These are phyloP conservation scores for Eulemur mongoz DNA, from an alignment of 2,797 vertebrate species.

Conservation along the genomic window DNA sequence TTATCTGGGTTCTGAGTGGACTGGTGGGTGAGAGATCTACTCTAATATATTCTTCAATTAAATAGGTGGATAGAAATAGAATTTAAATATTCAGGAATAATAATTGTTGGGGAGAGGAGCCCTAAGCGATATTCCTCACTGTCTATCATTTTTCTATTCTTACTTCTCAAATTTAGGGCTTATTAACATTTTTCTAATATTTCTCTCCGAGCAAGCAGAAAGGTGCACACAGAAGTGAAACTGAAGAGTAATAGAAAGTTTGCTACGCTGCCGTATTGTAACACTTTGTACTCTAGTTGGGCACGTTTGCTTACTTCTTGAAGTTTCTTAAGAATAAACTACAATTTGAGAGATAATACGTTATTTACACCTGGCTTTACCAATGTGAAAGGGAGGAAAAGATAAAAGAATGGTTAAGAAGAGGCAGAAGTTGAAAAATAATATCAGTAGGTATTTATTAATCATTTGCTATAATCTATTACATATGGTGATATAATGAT, in stretches of 20 bases:
- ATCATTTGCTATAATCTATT: neutral
- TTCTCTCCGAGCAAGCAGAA: slow-evolving; percentile 65
- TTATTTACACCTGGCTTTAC: neutral
- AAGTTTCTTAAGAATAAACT: neutral
- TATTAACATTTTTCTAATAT: slow-evolving; percentile 80
- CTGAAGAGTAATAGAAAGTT: neutral
- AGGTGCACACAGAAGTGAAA: slow-evolving; percentile 47
- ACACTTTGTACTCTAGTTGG: neutral
- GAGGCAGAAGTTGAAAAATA: neutral
- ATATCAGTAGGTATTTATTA: neutral
- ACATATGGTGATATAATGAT: neutral
- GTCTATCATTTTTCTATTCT: slow-evolving; percentile 81
- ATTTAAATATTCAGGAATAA: slow-evolving; percentile 81
- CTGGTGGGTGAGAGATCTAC: slow-evolving; percentile 47
- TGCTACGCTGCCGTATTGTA: accelerated
- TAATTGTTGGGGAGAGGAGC: slow-evolving; percentile 77
- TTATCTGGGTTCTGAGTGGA: slow-evolving; percentile 64
- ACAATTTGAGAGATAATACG: neutral
- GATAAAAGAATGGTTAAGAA: neutral
- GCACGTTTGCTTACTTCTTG: neutral
- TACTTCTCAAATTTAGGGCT: slow-evolving; percentile 78
- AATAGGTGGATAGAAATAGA: slow-evolving; percentile 77
- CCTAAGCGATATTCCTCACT: slow-evolving; percentile 78
- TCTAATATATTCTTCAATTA: slow-evolving; percentile 78
- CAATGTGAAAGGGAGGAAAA: neutral